Percentiles rank a stretch among this genome's conserved stretches.
phyloP scores from a whole-genome alignment of 1,140 invertebrate genomes.

The Doryteuthis pealeii region DNA sequence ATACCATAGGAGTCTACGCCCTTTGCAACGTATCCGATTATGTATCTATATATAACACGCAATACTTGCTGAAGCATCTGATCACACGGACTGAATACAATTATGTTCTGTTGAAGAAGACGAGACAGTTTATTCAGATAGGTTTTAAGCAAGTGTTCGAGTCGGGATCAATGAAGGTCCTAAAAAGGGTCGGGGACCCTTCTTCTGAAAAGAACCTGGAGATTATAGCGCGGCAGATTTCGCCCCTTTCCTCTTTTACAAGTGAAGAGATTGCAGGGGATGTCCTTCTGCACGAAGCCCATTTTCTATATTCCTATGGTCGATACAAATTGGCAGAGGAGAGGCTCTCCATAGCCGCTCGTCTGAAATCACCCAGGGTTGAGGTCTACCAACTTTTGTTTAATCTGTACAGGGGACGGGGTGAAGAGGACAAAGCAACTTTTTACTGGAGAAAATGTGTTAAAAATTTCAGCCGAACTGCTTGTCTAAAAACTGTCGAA shows the following conservation, averaged over 20 bases:
- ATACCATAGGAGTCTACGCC: slow-evolving; percentile 22
- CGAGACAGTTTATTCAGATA: slow-evolving; percentile 30
- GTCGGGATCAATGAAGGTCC: slow-evolving; percentile 31
- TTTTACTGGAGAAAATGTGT: too few species aligned
- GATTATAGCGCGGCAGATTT: not conserved
- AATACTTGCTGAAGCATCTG: slow-evolving; percentile 40
- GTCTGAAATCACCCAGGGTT: not conserved
- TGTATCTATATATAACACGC: slow-evolving; percentile 38
- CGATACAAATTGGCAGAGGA: not conserved
- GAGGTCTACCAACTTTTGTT: not conserved
- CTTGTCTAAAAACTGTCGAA: too few species aligned
- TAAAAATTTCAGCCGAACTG: too few species aligned
- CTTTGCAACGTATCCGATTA: slow-evolving; percentile 44
- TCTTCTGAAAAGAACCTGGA: not conserved
- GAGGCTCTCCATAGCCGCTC: not conserved
- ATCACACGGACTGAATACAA: slow-evolving; percentile 47
- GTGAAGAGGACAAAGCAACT: too few species aligned
- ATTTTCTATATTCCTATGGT: not conserved
- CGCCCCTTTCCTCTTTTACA: not conserved
- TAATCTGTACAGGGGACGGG: not conserved
- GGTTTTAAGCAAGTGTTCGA: slow-evolving; percentile 41
- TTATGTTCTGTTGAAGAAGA: slow-evolving; percentile 40
- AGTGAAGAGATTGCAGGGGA: not conserved
- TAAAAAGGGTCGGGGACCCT: slow-evolving; percentile 23
- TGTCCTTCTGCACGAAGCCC: not conserved